Base-by-base conservation (phyloP, 53 echinoderm and acorn worm genomes). In the Arbacia lixula region DNA sequence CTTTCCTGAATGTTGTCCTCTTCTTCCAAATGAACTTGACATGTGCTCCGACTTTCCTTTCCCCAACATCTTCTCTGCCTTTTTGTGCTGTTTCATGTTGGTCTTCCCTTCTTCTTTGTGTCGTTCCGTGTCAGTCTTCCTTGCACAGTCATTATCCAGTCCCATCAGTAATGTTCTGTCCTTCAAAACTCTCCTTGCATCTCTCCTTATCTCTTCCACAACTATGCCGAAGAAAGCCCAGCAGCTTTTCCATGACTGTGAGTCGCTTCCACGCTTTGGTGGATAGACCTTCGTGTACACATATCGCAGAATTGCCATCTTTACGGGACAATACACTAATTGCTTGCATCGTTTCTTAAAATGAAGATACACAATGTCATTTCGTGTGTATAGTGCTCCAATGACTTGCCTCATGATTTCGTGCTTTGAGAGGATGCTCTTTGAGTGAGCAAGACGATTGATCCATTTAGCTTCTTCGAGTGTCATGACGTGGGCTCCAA, bases 401-500 rank as follows among this genome's bases (percentile, higher is more conserved):
- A 74, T 49, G 46, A 74, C 19, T 12, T 17, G 53, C 35, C 52
- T 12, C 22, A 74, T 34, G 4, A 21, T 34, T 51, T 74, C 29
- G 33, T 74, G 33, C 74, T 24, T 74, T 20, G 52, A 17, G 31
- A 74, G n/a, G n/a, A n/a, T n/a, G n/a, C n/a, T n/a, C n/a, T n/a
- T n/a, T n/a, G n/a, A n/a, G n/a, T n/a, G n/a, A n/a, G n/a, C n/a
- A n/a, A n/a, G n/a, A n/a, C n/a, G n/a, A n/a, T 30, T 9, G 6
- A 12, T 32, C 74, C 74, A 74, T 1, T 29, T 53, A 27, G 27
- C 74, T 52, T 74, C 74, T 27, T 74, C 3, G 5, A 1, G 31
- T 50, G 74, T 53, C 74, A 74, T 74, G 20, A 53, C 74, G 46
- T 74, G 26, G n/a, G 53, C 26, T 74, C 74, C 74, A 33, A 74